Evolutionary conservation across 2,888 invertebrate species (phyloP), one percentile per base, ranked within the genome.

Genomic region (Eremobia ochroleuca): DNA sequence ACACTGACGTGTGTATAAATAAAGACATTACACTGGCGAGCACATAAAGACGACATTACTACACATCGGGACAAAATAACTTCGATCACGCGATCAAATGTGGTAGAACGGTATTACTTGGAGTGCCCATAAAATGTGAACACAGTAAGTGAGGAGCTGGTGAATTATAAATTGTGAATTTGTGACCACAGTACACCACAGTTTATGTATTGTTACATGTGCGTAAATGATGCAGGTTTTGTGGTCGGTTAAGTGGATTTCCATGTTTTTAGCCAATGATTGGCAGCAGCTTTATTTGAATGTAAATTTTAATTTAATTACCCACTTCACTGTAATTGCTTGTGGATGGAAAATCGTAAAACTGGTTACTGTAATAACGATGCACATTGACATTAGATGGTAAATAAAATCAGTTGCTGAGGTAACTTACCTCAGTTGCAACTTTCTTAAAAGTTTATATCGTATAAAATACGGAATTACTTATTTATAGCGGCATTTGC

Each of bases 81-180:
- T 91, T 90, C 80, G 87, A 90, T 89, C 93, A 93, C 93, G 93
- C 92, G 89, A 92, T 88, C 89, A 79, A 79, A 81, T 77, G 87
- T 65, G 70, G 77, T 73, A 61, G 78, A 67, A 78, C 76, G 52
- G 77, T 79, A 88, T 83, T 83, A 87, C 74, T 77, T 83, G 59
- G 81, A 87, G 88, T 88, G 85, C 68, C 67, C 13, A 83, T 88
- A 86, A 88, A 89, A 79, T 69, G 76, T 70, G 69, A 77, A 62
- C 77, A 77, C 87, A 52, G 65, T 74, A 77, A 83, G 64, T 86
- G 70, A 73, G 83, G 83, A 85, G 67, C 68, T 83, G 11, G 71
- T 64, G 71, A 80, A 83, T 81, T 73, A 75, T 81, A 73, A 77
- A 82, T 78, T 81, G 55, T 78, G 76, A 67, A 77, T 76, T 78